Percentiles rank a stretch among this genome's conserved stretches.
Conservation (phyloP, 2,113 vertebrate genomes). For the Pelusios castaneus region DNA sequence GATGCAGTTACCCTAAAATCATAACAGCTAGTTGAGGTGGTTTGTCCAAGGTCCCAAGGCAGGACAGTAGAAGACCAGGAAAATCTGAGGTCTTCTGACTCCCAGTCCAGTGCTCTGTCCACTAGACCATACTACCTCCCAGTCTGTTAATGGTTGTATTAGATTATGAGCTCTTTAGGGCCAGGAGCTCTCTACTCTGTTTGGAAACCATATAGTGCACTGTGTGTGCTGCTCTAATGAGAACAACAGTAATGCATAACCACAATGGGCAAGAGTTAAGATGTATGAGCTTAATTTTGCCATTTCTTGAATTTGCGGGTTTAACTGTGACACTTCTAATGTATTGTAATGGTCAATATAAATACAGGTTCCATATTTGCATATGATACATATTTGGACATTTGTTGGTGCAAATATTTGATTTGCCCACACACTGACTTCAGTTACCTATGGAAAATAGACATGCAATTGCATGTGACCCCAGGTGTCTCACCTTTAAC, state of each 20-base stretch:
- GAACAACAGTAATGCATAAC: fast-evolving
- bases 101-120: not conserved
- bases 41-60: not conserved
- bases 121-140: not conserved
- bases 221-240: not conserved
- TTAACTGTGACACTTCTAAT: not conserved
- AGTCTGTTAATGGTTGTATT: not conserved
- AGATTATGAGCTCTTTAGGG: not conserved
- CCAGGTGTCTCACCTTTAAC: not conserved
- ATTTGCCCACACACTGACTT: not conserved
- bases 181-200: not conserved
- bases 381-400: not conserved
- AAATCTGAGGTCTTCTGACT: not conserved
- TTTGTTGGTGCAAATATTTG: not conserved
- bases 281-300: not conserved
- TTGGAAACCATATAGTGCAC: not conserved
- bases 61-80: not conserved
- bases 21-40: not conserved
- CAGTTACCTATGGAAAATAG: not conserved
- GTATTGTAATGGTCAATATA: not conserved
- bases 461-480: not conserved
- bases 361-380: not conserved
- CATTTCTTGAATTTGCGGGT: not conserved
- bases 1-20: not conserved
- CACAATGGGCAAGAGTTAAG: not conserved